A percentile compares a stretch with the other conserved stretches of the same genome.
These are phyloP conservation scores for Conus betulinus DNA, from an alignment of 1,140 invertebrate species.

Conservation along the genomic window DNA sequence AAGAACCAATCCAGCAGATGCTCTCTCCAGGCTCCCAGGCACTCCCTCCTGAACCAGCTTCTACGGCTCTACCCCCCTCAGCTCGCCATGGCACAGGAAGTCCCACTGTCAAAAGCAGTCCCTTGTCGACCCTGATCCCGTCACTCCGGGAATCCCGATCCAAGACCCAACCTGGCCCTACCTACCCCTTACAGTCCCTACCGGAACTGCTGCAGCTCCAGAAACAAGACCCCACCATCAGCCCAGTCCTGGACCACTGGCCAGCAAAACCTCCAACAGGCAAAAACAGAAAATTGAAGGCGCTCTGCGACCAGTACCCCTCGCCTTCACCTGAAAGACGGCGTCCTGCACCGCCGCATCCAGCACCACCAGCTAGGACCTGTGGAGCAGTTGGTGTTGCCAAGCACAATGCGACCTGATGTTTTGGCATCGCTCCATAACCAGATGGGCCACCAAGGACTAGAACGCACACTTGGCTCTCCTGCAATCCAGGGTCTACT, in stretches of 20 bases:
- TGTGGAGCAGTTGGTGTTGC: slow-evolving; percentile 31
- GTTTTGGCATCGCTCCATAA: slow-evolving; percentile 43
- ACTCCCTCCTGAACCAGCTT: background rate
- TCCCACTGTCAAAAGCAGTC: background rate
- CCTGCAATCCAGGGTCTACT: slow-evolving; percentile 3
- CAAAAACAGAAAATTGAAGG: too few relatives aligned
- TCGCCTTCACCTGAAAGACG: background rate
- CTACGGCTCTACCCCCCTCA: background rate
- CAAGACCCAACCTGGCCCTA: too few relatives aligned
- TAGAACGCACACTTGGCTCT: slow-evolving; percentile 36
- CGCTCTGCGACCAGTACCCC: background rate
- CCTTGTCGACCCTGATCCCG: slow-evolving; percentile 12
- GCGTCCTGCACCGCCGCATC: background rate
- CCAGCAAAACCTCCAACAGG: too few relatives aligned
- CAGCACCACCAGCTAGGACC: background rate
- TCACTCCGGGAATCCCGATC: background rate
- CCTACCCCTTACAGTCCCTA: too few relatives aligned
- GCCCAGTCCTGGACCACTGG: too few relatives aligned
- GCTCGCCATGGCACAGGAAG: background rate
- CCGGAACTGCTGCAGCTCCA: too few relatives aligned
- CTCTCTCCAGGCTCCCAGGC: slow-evolving; percentile 7
- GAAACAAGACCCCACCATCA: too few relatives aligned
- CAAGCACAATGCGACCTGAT: slow-evolving; percentile 21
- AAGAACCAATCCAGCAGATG: slow-evolving; percentile 22
- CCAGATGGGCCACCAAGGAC: slow-evolving; percentile 46